A percentile compares a stretch with the other conserved stretches of the same genome.
Conservation (phyloP, 2,888 invertebrate genomes). For the Exocentrus adspersus region DNA sequence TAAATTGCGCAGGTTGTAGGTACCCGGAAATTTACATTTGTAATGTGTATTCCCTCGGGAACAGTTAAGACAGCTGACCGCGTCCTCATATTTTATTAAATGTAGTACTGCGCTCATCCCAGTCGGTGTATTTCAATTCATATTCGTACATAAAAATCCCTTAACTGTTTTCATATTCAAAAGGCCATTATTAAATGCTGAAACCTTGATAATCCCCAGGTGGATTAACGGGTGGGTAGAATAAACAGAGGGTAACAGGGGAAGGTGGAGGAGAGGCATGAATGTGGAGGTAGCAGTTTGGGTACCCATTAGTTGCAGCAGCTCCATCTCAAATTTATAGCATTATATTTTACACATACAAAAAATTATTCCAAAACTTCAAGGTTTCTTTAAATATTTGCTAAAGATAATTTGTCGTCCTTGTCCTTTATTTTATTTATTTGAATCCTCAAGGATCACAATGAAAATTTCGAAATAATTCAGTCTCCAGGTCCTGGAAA, state of each 20-base stretch:
- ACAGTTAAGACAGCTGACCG: not conserved
- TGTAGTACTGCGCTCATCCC: not conserved
- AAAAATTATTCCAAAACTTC: too few species aligned
- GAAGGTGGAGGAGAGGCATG: not conserved
- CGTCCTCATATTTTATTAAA: conserved; percentile 5
- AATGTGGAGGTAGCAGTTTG: conserved; percentile 45
- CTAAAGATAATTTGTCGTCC: too few species aligned
- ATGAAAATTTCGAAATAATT: too few species aligned
- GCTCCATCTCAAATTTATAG: conserved; percentile 19
- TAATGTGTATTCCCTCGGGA: not conserved
- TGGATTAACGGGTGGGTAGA: conserved; percentile 25
- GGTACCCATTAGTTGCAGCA: conserved; percentile 46
- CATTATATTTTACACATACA: too few species aligned
- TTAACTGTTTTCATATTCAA: conserved; percentile 23
- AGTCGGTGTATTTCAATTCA: not conserved
- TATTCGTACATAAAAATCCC: conserved; percentile 6
- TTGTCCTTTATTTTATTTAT: too few species aligned
- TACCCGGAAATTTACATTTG: not conserved
- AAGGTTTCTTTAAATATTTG: too few species aligned
- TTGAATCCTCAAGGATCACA: too few species aligned
- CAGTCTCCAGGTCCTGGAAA: too few species aligned
- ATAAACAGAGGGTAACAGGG: conserved; percentile 24
- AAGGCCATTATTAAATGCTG: conserved; percentile 27
- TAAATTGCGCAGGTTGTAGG: too few species aligned
- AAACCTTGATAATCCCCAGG: conserved; percentile 22